Percentiles rank a stretch among this genome's conserved stretches.
phyloP scores from a whole-genome alignment of 1,140 invertebrate genomes.

The Drosophila truncata region DNA sequence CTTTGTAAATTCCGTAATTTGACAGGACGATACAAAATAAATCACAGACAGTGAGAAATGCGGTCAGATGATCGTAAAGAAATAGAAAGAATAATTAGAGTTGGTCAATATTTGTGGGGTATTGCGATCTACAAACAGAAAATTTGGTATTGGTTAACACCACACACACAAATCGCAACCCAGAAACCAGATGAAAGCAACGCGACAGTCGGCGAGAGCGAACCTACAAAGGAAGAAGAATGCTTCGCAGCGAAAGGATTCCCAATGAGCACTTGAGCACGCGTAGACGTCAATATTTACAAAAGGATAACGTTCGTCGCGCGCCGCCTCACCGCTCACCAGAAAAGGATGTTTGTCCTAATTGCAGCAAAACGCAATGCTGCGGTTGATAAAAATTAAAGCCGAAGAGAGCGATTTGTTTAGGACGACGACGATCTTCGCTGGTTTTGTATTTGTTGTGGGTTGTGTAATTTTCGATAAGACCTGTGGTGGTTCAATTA shows the following conservation, averaged over 20 bases:
- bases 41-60: not conserved
- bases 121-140: conserved; percentile 26
- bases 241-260: conserved; percentile 65
- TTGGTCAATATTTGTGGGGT: conserved; percentile 64
- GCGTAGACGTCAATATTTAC: conserved; percentile 76
- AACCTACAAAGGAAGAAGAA: conserved; percentile 20
- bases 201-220: conserved; percentile 28
- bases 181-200: conserved; percentile 66
- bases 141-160: conserved; percentile 58
- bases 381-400: conserved; percentile 71
- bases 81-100: conserved; percentile 61
- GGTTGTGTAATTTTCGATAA: conserved; percentile 73
- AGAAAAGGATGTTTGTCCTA: conserved; percentile 77
- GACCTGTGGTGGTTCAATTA: conserved; percentile 64
- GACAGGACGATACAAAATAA: not conserved
- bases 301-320: conserved; percentile 66
- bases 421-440: conserved; percentile 60
- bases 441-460: conserved; percentile 18
- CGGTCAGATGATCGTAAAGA: conserved; percentile 24
- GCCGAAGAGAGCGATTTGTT: conserved; percentile 62
- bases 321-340: conserved; percentile 42
- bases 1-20: not conserved
- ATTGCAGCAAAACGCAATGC: conserved; percentile 58
- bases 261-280: conserved; percentile 64
- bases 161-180: conserved; percentile 63